Evolutionary conservation across 2,113 vertebrate species (phyloP).

Genomic region (Equus przewalskii): DNA sequence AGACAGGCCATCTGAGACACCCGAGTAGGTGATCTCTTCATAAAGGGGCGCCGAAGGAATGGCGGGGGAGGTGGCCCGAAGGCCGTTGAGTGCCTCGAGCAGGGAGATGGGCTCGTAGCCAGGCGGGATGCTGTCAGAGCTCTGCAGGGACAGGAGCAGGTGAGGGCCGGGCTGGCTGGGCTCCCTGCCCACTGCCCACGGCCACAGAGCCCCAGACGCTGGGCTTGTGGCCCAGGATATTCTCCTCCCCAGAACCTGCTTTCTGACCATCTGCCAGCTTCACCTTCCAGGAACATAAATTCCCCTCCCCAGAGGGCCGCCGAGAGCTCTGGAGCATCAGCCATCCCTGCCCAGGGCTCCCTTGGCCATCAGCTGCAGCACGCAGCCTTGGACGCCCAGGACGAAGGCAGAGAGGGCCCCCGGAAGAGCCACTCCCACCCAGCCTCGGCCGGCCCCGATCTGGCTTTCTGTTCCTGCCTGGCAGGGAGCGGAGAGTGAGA

Average conservation of each 20-base stretch:
- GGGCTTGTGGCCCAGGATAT: not conserved
- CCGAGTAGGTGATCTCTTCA: slow-evolving; percentile 95
- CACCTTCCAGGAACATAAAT: not conserved
- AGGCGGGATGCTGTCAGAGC: slow-evolving; percentile 95
- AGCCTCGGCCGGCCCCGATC: not conserved
- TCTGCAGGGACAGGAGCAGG: slow-evolving; percentile 83
- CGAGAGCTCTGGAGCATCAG: no score
- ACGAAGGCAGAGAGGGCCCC: not conserved
- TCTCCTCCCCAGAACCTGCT: not conserved
- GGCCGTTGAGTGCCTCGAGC: slow-evolving; percentile 96
- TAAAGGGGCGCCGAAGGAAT: slow-evolving; percentile 96
- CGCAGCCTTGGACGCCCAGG: not conserved
- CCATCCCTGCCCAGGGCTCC: not conserved
- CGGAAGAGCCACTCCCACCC: not conserved
- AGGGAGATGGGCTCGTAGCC: slow-evolving; percentile 98
- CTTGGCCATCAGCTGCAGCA: not conserved
- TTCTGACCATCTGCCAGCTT: not conserved
- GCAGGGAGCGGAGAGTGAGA: not conserved
- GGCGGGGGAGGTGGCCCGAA: slow-evolving; percentile 92
- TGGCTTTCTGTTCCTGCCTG: slow-evolving; percentile 14
- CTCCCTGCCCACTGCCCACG: not conserved
- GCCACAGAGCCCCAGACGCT: not conserved
- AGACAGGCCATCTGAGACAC: slow-evolving; percentile 89
- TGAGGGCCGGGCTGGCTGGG: not conserved
- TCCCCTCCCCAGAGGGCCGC: not conserved